A percentile compares a stretch with the other conserved stretches of the same genome.
These are phyloP conservation scores for Mesaphorura yosii DNA, from an alignment of 1,140 invertebrate genomes.

Conservation along the genomic window DNA sequence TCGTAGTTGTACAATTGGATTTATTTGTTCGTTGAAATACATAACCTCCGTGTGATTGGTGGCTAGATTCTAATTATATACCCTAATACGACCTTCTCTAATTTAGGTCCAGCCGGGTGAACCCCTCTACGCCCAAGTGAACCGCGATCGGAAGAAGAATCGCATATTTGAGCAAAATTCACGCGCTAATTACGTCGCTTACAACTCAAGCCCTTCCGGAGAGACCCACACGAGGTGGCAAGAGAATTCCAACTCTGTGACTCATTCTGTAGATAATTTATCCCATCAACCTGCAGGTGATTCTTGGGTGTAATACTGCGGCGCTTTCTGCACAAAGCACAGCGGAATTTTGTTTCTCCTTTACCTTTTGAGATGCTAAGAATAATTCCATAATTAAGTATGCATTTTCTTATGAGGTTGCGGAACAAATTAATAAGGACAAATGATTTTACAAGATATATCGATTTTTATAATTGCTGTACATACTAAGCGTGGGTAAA, in stretches of 20 bases:
- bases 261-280: slow-evolving; percentile 26
- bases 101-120: slow-evolving; percentile 52
- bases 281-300: slow-evolving; percentile 39
- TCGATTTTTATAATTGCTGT: too few species aligned
- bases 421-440: too few species aligned
- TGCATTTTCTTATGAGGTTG: not conserved
- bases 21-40: too few species aligned
- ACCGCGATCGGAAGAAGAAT: slow-evolving; percentile 64
- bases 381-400: not conserved
- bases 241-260: slow-evolving; percentile 26
- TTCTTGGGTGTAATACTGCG: slow-evolving; percentile 42
- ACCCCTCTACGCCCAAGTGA: slow-evolving; percentile 67
- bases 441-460: too few species aligned
- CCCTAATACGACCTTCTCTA: too few species aligned
- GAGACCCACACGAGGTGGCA: slow-evolving; percentile 18
- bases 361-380: not conserved
- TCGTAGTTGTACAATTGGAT: too few species aligned
- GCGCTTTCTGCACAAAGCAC: too few species aligned
- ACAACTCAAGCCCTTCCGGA: slow-evolving; percentile 36
- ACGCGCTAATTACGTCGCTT: slow-evolving; percentile 34
- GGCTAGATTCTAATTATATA: too few species aligned
- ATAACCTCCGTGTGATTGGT: too few species aligned
- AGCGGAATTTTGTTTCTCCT: not conserved
- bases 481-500: too few species aligned
- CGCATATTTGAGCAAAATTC: slow-evolving; percentile 38